Evolutionary conservation across 1,140 invertebrate species (phyloP), one percentile per base, ranked within the genome.

Genomic region (Procambarus clarkii): DNA sequence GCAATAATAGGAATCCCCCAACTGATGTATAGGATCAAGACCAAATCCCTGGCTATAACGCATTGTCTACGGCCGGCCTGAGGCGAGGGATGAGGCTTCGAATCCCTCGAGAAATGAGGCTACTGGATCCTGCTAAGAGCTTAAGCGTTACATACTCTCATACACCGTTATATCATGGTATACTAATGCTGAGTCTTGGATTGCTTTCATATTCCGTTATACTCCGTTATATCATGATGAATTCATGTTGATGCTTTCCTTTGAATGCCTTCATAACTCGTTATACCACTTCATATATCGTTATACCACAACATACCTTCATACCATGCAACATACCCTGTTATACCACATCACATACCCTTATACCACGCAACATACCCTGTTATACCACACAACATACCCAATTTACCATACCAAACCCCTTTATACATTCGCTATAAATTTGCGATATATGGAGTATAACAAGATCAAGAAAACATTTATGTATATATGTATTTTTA

Each of bases 1-100:
- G 84, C 71, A 86, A 86, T 86, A 76, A 86, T 86, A n/a, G 45
- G 7, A 86, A 86, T 86, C 84, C 84, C 48, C 18, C 54, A 74
- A 86, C 84, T 86, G 84, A 86, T 86, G 84, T 77, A n/a, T 21
- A 21, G 84, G 84, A 74, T 86, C 76, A 50, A 3, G 71, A 7
- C 21, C 74, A 48, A 86, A 86, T 86, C 69, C 69, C 69, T 74
- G n/a, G 58, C 50, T n/a, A 69, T 69, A 71, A 76, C 84, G 34
- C 84, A 50, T 48, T 77, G 71, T 86, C 84, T 76, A 69, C 84
- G 83, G 45, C 7, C 64, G 71, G 9, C 15, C 58, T 2, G 45
- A 24, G 15, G 46, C 4, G 58, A 3, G 50, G 44, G 50, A 69
- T 34, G 71, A 46, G 71, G 9, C 58, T 54, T 15, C 24, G 78